phyloP scores from a whole-genome alignment of 2,888 invertebrate species.

The Ryuthela nishihirai region DNA sequence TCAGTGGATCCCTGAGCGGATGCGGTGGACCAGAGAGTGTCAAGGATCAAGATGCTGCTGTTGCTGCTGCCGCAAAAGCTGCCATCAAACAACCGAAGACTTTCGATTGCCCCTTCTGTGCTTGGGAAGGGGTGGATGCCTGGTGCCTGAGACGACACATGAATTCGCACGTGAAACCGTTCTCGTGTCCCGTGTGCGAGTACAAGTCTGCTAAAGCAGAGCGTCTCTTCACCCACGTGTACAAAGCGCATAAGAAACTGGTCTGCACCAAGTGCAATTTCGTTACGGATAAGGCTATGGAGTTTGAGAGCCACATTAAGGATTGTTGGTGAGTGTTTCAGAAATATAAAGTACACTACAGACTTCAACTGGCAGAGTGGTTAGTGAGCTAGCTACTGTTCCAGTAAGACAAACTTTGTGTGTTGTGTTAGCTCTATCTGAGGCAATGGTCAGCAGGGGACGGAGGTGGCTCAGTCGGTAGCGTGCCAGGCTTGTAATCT shows the following conservation, averaged over 20 bases:
- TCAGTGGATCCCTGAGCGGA: constrained; percentile 48
- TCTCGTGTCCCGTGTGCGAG: constrained; percentile 83
- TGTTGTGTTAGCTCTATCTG: no score
- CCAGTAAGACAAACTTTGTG: no score
- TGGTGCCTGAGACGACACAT: constrained; percentile 90
- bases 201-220: constrained; percentile 91
- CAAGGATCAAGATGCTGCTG: constrained; percentile 7
- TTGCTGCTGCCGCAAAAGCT: constrained; percentile 1
- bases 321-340: constrained; percentile 53
- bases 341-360: no score
- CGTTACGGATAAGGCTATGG: constrained; percentile 76
- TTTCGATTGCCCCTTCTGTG: constrained; percentile 82
- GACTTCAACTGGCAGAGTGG: no score
- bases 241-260: constrained; percentile 87
- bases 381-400: no score
- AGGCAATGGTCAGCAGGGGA: no score
- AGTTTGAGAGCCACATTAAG: constrained; percentile 67
- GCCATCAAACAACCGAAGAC: constrained; percentile 54
- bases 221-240: constrained; percentile 80
- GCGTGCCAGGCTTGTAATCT: no score
- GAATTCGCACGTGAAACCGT: constrained; percentile 89
- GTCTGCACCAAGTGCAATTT: constrained; percentile 85
- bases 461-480: no score
- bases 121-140: constrained; percentile 89
- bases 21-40: constrained; percentile 33